Base-by-base conservation (phyloP, 2,888 invertebrate species). In the Drosophila fulvimacula region DNA sequence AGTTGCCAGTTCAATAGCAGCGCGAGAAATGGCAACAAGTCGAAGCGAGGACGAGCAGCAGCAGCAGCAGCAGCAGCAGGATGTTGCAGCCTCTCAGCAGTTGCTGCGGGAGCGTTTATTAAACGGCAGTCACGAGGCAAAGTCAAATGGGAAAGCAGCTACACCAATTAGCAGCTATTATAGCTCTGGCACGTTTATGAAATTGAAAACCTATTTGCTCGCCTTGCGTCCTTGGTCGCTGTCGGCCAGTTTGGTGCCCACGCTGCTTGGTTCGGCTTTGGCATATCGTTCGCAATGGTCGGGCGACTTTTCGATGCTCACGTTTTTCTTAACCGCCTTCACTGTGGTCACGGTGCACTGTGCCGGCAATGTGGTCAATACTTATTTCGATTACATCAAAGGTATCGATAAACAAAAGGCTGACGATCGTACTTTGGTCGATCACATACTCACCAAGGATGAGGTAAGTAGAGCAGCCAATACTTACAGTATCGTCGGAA, bases 341-440 rank as follows among this genome's bases (percentile, higher is more conserved):
- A 98, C 98, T 4, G 96, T 98, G 24, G 94, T 98, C 68, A 97
- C 96, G 1, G 98, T 98, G 4, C 98, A 99, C 91, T 98, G 98
- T 69, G 98, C 98, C 69, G 98, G 98, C 58, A 99, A 99, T 93
- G 96, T 98, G 42, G 98, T 99, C 27, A 98, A 98, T 92, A 98
- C 98, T 0, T 98, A 98, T 92, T 98, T 96, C 92, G 98, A 99
- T 93, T 99, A 96, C 91, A 95, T 97, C 36, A 97, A 97, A 93
- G 98, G 97, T 51, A 98, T 98, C 63, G 98, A 99, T 92, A 97
- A 96, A 91, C 94, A 96, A 73, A 97, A 97, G 93, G 97, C 98
- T 80, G 98, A 98, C 91, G 98, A 98, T 91, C 94, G 98, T 90
- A 98, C 97, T 80, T 93, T 98, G 61, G 98, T 98, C n/a, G 98